phyloP scores from a whole-genome alignment of 2,888 invertebrate genomes.

The Sarcophaga carnaria region DNA sequence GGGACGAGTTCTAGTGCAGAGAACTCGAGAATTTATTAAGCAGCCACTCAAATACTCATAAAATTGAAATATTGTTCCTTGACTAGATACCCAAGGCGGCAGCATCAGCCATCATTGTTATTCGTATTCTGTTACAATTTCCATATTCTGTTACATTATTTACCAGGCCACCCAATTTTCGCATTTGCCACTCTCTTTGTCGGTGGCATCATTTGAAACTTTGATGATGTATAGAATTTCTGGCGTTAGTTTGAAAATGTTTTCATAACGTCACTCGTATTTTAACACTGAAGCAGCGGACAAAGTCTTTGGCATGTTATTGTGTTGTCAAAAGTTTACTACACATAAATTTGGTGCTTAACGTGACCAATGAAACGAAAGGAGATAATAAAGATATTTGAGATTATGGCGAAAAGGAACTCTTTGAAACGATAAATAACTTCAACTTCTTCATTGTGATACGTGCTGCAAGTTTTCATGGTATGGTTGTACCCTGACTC shows the following conservation, averaged over 20 bases:
- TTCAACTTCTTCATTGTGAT: no score
- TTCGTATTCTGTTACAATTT: slow-evolving; percentile 4
- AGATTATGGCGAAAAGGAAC: no score
- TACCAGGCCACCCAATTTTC: background rate
- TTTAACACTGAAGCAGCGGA: slow-evolving; percentile 40
- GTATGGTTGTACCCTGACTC: no score
- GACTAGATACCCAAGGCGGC: slow-evolving; percentile 7
- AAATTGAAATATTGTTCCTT: slow-evolving; percentile 49
- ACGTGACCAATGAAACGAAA: background rate
- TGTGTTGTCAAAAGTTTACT: background rate
- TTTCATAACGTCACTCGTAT: slow-evolving; percentile 37
- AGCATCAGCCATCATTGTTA: slow-evolving; percentile 27
- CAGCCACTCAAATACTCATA: slow-evolving; percentile 42
- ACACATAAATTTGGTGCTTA: background rate
- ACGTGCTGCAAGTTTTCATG: no score
- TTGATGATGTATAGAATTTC: slow-evolving; percentile 17
- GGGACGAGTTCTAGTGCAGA: background rate
- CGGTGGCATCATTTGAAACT: background rate
- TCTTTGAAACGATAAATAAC: no score
- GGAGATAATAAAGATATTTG: background rate
- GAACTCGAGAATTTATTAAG: background rate
- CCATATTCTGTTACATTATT: background rate
- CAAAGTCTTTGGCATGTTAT: slow-evolving; percentile 12
- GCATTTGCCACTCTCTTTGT: background rate
- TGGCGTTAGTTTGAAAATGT: slow-evolving; percentile 33